Evolutionary conservation across 2,888 invertebrate species (phyloP).

Genomic region (Dichetophora obliterata): DNA sequence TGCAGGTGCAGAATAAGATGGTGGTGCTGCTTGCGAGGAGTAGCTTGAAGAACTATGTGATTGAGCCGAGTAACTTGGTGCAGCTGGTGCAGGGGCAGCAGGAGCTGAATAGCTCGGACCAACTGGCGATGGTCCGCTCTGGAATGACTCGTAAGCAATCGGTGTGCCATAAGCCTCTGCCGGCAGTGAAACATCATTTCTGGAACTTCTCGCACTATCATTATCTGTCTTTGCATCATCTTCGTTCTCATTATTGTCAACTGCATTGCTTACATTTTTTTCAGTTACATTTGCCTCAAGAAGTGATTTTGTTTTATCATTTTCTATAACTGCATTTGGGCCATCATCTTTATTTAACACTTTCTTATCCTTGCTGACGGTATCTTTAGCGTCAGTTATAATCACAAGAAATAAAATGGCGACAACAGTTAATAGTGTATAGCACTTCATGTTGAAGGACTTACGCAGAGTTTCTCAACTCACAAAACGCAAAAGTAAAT

Average conservation of each 20-base stretch:
- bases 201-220: conserved; percentile 17
- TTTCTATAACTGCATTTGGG: background rate
- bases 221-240: background rate
- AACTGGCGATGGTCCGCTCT: conserved; percentile 27
- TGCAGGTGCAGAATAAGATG: conserved; percentile 41
- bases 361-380: too few species aligned
- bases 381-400: background rate
- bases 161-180: conserved; percentile 27
- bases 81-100: conserved; percentile 31
- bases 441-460: background rate
- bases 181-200: conserved; percentile 26
- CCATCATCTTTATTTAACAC: background rate
- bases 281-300: background rate
- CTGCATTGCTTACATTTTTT: background rate
- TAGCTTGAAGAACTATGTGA: background rate
- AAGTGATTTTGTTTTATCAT: background rate
- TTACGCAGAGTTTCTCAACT: background rate
- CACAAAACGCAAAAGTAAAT: background rate
- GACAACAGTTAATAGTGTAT: background rate
- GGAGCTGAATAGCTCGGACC: conserved; percentile 29
- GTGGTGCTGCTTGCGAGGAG: conserved; percentile 10
- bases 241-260: background rate
- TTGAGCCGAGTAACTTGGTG: conserved; percentile 30
- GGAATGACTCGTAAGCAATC: conserved; percentile 35
- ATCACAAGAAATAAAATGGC: background rate